Evolutionary conservation across 2,113 vertebrate species (phyloP).

Genomic region (Mesocricetus auratus): DNA sequence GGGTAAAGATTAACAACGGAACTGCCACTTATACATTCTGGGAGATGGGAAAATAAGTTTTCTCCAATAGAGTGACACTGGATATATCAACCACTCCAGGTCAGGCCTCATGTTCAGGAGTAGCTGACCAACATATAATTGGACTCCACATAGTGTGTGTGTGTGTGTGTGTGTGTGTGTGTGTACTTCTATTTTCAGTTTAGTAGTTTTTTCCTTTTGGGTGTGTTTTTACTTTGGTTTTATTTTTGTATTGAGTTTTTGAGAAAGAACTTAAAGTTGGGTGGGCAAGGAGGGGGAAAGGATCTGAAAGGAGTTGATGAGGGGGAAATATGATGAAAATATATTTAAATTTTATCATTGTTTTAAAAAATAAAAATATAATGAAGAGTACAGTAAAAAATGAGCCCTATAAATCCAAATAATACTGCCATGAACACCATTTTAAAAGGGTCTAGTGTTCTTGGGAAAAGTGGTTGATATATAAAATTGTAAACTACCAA

Average conservation of each 20-base stretch:
- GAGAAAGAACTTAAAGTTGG: neutral
- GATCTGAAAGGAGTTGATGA: neutral
- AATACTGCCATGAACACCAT: slow-evolving; percentile 5
- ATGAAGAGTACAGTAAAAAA: neutral
- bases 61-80: neutral
- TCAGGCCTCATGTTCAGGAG: neutral
- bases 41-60: neutral
- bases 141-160: neutral
- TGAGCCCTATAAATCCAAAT: neutral
- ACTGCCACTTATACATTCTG: neutral
- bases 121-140: neutral
- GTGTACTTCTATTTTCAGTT: neutral
- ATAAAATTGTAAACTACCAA: slow-evolving; percentile 42
- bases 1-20: neutral
- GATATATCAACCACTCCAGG: neutral
- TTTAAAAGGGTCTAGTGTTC: neutral
- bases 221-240: neutral
- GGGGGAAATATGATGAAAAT: neutral
- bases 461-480: slow-evolving; percentile 26
- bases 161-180: neutral
- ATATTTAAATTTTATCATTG: neutral
- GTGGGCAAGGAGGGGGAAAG: neutral
- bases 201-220: neutral
- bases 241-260: neutral
- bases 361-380: neutral